Base-by-base conservation (phyloP, 2,888 invertebrate genomes). In the Mesorhabditis sp. region DNA sequence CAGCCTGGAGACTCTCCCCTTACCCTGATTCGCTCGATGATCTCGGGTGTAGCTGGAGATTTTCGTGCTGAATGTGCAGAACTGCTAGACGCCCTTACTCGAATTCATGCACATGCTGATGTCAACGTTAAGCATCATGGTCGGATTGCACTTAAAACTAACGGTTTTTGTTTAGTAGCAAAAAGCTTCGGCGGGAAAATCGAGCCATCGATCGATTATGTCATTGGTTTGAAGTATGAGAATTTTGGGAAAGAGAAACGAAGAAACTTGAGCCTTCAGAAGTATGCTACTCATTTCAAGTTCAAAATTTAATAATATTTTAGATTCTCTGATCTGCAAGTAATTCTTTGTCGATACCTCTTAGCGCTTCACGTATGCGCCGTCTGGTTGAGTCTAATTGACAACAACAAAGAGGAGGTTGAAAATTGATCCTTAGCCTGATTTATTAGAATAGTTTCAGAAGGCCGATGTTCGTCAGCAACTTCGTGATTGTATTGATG, bases 21-120 rank as follows among this genome's bases (percentile, higher is more conserved):
- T 2, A 50, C 58, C n/a, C 58, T 50, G 2, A 50, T 50, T n/a
- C 7, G 58, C 2, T 13, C 58, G 58, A 50, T 50, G 58, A 50
- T 50, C 58, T 50, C 58, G 58, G 58, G 58, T 2, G 58, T 50
- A n/a, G 58, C 58, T n/a, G 58, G 58, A 50, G 58, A 50, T n/a
- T 50, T 50, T 50, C 58, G 58, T n/a, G 58, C 58, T 50, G 58
- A 50, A 50, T 50, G 58, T 50, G 58, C 58, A 10, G 58, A 50
- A 50, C 58, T 50, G 1, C n/a, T 50, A n/a, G 58, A 50, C 58
- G n/a, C 58, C 1, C n/a, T 50, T 10, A 50, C 58, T 10, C 7
- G 58, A 50, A 50, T 50, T 50, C 58, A 50, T n/a, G 58, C 58
- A n/a, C 58, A 50, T 50, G 58, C 58, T 50, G 58, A 50, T 50